Base-by-base conservation (phyloP, 2,888 invertebrate species). In the Noctua janthe region DNA sequence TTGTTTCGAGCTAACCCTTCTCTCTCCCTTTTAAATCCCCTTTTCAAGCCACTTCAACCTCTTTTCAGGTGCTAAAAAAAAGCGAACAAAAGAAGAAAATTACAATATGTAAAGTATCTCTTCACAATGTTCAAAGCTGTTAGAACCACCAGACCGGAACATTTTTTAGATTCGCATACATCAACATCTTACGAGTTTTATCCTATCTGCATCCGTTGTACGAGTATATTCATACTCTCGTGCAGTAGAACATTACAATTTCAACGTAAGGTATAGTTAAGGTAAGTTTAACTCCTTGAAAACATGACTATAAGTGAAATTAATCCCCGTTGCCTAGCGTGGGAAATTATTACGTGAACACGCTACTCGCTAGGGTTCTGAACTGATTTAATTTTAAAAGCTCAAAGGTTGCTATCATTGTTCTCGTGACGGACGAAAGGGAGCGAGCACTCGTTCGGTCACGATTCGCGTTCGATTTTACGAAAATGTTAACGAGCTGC, bases 381-480 rank as follows among this genome's bases (percentile, higher is more conserved):
- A 76, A 84, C 90, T 89, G 85, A 90, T 88, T 90, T 84, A 85
- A 84, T 88, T 89, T 84, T 81, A 75, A 88, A 86, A 86, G 89
- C 88, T 84, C 86, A 86, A 86, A 87, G 83, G 86, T 84, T 86
- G 76, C 78, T 88, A 87, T 86, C 79, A 87, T 84, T 87, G 87
- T 85, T 88, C 89, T 95, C 96, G 95, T 95, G 95, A 95, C 94
- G 92, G 89, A 94, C 85, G 94, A 95, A 95, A 95, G 95, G 94
- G 94, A 95, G 90, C 86, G 89, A 91, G 92, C 93, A 93, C 91
- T 91, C 87, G 91, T 91, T 91, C 89, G 90, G 96, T 96, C 96
- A 96, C 96, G 96, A 96, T 91, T 92, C 92, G 90, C 91, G 93
- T 92, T 93, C 94, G 93, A 92, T 94, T 94, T 93, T 93, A 89